phyloP scores from a whole-genome alignment of 2,888 invertebrate species.

The Lochmaea capreae region DNA sequence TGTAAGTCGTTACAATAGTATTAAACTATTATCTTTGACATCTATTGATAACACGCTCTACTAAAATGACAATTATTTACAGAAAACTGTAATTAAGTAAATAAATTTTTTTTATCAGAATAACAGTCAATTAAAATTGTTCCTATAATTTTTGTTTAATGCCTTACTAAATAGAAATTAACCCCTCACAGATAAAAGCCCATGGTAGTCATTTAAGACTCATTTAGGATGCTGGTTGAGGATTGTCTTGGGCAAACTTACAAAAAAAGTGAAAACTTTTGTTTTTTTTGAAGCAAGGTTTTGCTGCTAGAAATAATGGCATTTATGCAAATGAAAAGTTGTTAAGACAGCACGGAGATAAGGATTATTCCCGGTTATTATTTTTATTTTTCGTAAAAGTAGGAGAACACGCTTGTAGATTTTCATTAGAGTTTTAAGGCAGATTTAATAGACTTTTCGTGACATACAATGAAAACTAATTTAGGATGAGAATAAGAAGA shows the following conservation, averaged over 20 bases:
- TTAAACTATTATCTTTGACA: too few relatives aligned
- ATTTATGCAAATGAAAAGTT: constrained; percentile 40
- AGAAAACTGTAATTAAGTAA: too few relatives aligned
- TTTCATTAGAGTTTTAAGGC: constrained; percentile 25
- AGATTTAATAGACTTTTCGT: constrained; percentile 26
- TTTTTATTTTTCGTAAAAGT: constrained; percentile 26
- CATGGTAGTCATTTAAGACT: not conserved
- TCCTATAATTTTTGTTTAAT: not conserved
- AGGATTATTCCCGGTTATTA: constrained; percentile 40
- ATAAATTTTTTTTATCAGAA: too few relatives aligned
- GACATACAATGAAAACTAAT: constrained; percentile 18
- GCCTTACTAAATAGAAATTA: not conserved
- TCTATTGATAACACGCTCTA: too few relatives aligned
- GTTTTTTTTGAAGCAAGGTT: constrained; percentile 37
- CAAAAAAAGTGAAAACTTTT: constrained; percentile 38
- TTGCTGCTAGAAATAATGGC: constrained; percentile 40
- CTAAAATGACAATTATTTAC: too few relatives aligned
- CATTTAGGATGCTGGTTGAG: constrained; percentile 14
- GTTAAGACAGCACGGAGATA: constrained; percentile 30
- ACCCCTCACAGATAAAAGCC: not conserved
- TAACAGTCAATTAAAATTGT: too few relatives aligned
- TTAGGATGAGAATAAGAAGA: not conserved
- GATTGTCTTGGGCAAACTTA: constrained; percentile 35
- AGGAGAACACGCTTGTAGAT: constrained; percentile 23
- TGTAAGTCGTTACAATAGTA: too few relatives aligned